Evolutionary conservation across 2,888 invertebrate species (phyloP).

Genomic region (Hedychridium roseum): DNA sequence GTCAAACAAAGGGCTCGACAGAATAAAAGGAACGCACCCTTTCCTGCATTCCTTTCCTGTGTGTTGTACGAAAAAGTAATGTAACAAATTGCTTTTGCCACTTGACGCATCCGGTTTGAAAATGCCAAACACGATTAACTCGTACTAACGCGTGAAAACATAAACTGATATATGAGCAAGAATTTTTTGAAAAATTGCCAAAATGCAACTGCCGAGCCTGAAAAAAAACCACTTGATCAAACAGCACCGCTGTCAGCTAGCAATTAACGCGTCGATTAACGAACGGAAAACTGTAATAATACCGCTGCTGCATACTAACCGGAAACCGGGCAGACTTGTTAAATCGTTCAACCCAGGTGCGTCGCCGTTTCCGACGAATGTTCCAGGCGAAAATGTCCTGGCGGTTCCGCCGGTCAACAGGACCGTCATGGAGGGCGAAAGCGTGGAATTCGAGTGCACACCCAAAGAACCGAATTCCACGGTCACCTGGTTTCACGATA

Average conservation of each 20-base stretch:
- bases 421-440: conserved; percentile 85
- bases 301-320: conserved; percentile 55
- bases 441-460: conserved; percentile 82
- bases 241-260: too few relatives aligned
- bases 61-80: neutral
- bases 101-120: conserved; percentile 7
- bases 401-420: conserved; percentile 88
- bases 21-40: conserved; percentile 49
- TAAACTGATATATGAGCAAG: too few relatives aligned
- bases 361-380: conserved; percentile 57
- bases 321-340: conserved; percentile 58
- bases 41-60: conserved; percentile 25
- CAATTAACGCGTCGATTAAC: too few relatives aligned
- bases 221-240: too few relatives aligned
- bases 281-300: conserved; percentile 19
- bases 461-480: conserved; percentile 75
- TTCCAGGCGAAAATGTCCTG: conserved; percentile 85
- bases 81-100: neutral
- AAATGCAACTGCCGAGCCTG: conserved; percentile 1
- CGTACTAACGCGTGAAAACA: conserved; percentile 9
- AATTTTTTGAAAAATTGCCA: too few relatives aligned
- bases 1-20: too few relatives aligned
- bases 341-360: conserved; percentile 63
- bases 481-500: conserved; percentile 68
- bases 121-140: conserved; percentile 15